Base-by-base conservation (phyloP, 2,113 vertebrate species). In the Corythoichthys haematopterus region DNA sequence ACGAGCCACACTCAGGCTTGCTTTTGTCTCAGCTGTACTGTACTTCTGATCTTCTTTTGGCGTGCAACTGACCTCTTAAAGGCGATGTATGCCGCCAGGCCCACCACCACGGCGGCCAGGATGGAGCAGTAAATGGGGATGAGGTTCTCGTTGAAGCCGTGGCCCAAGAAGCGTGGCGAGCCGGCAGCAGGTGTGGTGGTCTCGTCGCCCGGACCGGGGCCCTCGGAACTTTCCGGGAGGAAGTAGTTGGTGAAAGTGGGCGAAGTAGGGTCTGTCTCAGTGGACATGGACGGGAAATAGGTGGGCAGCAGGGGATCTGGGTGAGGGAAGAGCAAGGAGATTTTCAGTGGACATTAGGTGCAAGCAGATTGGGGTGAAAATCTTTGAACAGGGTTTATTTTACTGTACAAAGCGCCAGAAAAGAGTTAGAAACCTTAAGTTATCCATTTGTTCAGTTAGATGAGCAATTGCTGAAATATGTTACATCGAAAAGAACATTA, bases 121-220 rank as follows among this genome's bases (percentile, higher is more conserved):
- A 98, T 96, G 80, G 97, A 98, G 90, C 96, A 99, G 78, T 98
- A 99, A 80, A 99, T 94, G 0, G 97, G 96, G 84, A 98, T 99
- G 84, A 99, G 95, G 90, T 94, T 98, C 89, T 98, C 94, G 0
- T 93, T 83, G 3, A 93, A 87, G 52, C 94, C 93, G 0, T 85
- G 88, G 65, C 91, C 93, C 16, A 93, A 86, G 12, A 96, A 92
- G 0, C 88, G 94, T 43, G 94, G 93, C 0, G 94, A 93, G 86
- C 93, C 93, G 65, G 94, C 90, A 84, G 92, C 89, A 58, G 93
- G 71, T 0, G 94, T 95, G 76, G 95, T 94, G 14, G 74, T 90
- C 1, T 88, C 88, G 7, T 75, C 89, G 0, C 88, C 88, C 0
- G 86, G 89, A 46, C 75, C 6, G 0, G 84, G 85, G 70, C 82